Percentiles rank a stretch among this genome's conserved stretches.
Evolutionary conservation across 2,113 vertebrate species (phyloP).

Genomic region (Sander vitreus): DNA sequence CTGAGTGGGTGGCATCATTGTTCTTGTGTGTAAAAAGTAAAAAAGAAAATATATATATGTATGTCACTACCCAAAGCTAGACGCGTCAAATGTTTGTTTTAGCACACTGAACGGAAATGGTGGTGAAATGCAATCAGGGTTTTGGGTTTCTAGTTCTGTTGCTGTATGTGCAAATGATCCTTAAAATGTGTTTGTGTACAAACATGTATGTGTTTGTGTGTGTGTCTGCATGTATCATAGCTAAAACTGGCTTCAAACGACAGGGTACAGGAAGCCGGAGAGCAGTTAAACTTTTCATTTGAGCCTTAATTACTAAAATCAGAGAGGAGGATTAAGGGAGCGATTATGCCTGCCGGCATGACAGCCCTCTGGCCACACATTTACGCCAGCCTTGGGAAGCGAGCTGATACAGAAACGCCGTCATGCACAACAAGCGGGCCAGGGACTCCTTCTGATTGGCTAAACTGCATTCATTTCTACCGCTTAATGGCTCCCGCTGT

Average conservation of each 20-base stretch:
- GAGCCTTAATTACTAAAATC: conserved; percentile 78
- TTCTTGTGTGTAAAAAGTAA: background rate
- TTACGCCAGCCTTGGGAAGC: conserved; percentile 44
- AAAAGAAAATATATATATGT: background rate
- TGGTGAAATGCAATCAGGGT: background rate
- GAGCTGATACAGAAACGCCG: conserved; percentile 32
- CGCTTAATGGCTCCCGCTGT: conserved; percentile 40
- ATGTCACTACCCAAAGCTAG: background rate
- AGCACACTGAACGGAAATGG: background rate
- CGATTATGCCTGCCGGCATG: conserved; percentile 71
- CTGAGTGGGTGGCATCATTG: background rate
- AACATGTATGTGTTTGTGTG: background rate
- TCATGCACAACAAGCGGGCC: conserved; percentile 28
- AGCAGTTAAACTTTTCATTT: conserved; percentile 69
- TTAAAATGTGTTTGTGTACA: conserved; percentile 26
- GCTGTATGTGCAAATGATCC: conserved; percentile 11
- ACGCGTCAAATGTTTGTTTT: background rate
- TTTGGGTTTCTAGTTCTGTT: conserved; percentile 15
- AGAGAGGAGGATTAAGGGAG: conserved; percentile 69
- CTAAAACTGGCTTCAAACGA: conserved; percentile 39
- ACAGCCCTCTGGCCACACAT: conserved; percentile 66
- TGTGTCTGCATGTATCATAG: background rate
- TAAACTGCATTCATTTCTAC: conserved; percentile 45
- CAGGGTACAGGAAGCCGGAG: conserved; percentile 41
- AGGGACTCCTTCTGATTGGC: conserved; percentile 44